phyloP scores from a whole-genome alignment of 2,888 invertebrate genomes.

The Hylaea fasciaria region DNA sequence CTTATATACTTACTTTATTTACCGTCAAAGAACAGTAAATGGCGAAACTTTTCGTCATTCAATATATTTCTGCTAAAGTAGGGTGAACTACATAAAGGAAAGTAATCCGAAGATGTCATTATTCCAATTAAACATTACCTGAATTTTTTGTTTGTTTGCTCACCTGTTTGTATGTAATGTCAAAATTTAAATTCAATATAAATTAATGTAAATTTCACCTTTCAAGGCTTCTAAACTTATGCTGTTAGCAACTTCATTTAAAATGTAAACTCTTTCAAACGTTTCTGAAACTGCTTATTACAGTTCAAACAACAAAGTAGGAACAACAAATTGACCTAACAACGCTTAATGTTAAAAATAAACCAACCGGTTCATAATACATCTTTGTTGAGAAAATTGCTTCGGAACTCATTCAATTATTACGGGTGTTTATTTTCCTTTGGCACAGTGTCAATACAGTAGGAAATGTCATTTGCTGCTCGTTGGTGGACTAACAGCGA shows the following conservation, averaged over 20 bases:
- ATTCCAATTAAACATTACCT: no score
- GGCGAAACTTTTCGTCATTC: no score
- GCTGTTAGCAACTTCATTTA: neutral
- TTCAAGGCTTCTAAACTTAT: neutral
- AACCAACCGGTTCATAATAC: slow-evolving; percentile 40
- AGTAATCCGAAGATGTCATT: no score
- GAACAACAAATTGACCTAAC: slow-evolving; percentile 17
- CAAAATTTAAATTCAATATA: no score
- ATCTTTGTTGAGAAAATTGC: slow-evolving; percentile 41
- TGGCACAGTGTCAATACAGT: slow-evolving; percentile 17
- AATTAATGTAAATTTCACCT: neutral
- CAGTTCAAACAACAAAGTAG: slow-evolving; percentile 21
- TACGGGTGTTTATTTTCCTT: slow-evolving; percentile 45
- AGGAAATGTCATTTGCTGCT: neutral
- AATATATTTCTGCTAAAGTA: no score
- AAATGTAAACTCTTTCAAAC: neutral
- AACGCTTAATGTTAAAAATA: slow-evolving; percentile 33
- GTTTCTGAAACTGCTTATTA: slow-evolving; percentile 3
- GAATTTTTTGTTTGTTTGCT: no score
- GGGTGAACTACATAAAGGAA: no score
- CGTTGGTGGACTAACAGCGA: neutral
- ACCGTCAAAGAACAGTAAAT: no score
- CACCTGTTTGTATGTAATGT: no score
- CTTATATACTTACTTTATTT: no score
- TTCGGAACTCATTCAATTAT: slow-evolving; percentile 44